Conservation (phyloP, 2,113 vertebrate genomes). For the Meles meles region DNA sequence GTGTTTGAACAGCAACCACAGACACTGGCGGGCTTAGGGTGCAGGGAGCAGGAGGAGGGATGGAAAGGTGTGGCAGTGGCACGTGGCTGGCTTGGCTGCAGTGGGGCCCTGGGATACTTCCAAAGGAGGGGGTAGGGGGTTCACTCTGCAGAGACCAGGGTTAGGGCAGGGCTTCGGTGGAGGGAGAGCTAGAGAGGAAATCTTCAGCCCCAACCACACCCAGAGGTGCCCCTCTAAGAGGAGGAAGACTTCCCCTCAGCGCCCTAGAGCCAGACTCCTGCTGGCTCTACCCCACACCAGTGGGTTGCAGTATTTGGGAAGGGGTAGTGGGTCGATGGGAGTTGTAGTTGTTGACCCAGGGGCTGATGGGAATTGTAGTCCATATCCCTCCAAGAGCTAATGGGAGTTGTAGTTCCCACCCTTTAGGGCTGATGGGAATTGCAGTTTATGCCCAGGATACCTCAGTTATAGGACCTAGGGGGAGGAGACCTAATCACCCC, state of each 20-base stretch:
- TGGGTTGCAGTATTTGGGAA: not conserved
- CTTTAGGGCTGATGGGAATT: slow-evolving; percentile 45
- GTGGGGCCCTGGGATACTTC: not conserved
- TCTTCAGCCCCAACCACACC: not conserved
- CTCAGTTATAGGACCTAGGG: slow-evolving; percentile 4
- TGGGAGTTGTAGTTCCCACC: slow-evolving; percentile 57
- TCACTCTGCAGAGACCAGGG: not conserved
- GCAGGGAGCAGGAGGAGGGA: not conserved
- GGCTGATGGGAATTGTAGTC: slow-evolving; percentile 42
- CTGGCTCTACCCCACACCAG: not conserved
- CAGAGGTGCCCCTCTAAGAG: not conserved
- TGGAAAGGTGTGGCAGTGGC: not conserved
- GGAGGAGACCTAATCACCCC: not conserved
- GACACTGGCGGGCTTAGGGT: not conserved
- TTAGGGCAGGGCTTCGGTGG: not conserved
- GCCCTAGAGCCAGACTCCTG: not conserved
- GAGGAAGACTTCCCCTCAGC: not conserved
- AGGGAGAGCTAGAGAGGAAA: not conserved
- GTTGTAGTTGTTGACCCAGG: slow-evolving; percentile 6
- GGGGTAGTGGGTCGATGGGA: slow-evolving; percentile 37
- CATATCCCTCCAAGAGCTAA: not conserved
- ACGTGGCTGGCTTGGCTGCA: not conserved
- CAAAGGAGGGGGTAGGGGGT: fast-evolving
- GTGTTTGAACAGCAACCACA: not conserved
- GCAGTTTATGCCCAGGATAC: slow-evolving; percentile 30